phyloP scores from a whole-genome alignment of 2,888 invertebrate genomes.

The Trichopoda pennipes region DNA sequence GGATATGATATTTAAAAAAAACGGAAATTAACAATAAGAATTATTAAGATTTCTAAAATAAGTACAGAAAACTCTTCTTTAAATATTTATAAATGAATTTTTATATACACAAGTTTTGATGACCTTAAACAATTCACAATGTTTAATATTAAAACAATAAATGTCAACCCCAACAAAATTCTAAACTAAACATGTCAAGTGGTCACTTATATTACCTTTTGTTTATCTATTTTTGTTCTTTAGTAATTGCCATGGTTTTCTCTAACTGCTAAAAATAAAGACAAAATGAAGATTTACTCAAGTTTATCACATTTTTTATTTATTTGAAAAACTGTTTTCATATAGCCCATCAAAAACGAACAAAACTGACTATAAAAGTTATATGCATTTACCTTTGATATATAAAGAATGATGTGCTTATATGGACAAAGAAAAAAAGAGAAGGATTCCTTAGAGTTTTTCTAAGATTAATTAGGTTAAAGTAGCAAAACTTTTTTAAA shows the following conservation, averaged over 20 bases:
- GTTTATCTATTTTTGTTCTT: slow-evolving; percentile 9
- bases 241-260: slow-evolving; percentile 5
- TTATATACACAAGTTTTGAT: too few species aligned
- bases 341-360: neutral
- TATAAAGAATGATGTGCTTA: neutral
- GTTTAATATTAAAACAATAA: too few species aligned
- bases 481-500: too few species aligned
- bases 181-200: slow-evolving; percentile 43
- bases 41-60: too few species aligned
- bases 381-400: neutral
- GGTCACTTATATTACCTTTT: slow-evolving; percentile 19
- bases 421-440: neutral
- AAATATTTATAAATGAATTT: too few species aligned
- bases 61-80: too few species aligned
- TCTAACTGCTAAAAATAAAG: too few species aligned
- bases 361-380: slow-evolving; percentile 4
- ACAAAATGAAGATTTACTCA: neutral
- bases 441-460: too few species aligned
- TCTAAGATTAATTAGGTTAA: too few species aligned
- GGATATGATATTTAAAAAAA: too few species aligned
- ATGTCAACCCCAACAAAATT: neutral
- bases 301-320: slow-evolving; percentile 16
- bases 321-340: neutral
- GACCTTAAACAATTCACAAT: too few species aligned
- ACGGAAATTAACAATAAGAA: too few species aligned